Conservation (phyloP, 1,140 invertebrate genomes). For the Cydia pomonella region DNA sequence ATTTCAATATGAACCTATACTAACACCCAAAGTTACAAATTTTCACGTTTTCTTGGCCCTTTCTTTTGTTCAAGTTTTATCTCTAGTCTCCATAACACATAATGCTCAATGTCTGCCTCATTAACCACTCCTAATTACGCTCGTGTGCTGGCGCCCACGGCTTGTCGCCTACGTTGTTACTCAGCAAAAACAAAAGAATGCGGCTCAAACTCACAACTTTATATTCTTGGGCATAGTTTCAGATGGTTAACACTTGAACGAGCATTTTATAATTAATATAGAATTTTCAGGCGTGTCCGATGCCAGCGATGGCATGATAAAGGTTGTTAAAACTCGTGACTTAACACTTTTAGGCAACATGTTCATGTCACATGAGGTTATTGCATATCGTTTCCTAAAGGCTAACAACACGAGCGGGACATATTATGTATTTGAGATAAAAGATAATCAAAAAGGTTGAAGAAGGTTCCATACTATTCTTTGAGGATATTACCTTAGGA, state of each 20-base stretch:
- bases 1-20: too few relatives aligned
- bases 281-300: constrained; percentile 1
- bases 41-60: not conserved
- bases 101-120: not conserved
- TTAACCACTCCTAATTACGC: not conserved
- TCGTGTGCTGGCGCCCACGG: not conserved
- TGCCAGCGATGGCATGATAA: not conserved
- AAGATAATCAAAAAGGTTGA: too few relatives aligned
- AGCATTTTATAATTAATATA: constrained; percentile 21
- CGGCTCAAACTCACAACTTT: not conserved
- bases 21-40: not conserved
- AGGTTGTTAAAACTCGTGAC: constrained; percentile 25
- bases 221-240: not conserved
- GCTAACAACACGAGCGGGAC: not conserved
- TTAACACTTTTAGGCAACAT: constrained; percentile 17
- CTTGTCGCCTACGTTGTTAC: constrained; percentile 17
- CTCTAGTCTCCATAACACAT: not conserved
- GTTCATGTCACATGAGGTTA: constrained; percentile 5
- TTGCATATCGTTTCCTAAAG: not conserved
- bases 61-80: not conserved
- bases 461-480: too few relatives aligned
- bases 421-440: not conserved
- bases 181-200: constrained; percentile 18
- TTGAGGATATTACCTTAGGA: too few relatives aligned
- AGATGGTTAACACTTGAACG: not conserved